These are phyloP conservation scores for Donacobius atricapilla DNA, from an alignment of 2,113 vertebrate genomes.

Conservation along the genomic window DNA sequence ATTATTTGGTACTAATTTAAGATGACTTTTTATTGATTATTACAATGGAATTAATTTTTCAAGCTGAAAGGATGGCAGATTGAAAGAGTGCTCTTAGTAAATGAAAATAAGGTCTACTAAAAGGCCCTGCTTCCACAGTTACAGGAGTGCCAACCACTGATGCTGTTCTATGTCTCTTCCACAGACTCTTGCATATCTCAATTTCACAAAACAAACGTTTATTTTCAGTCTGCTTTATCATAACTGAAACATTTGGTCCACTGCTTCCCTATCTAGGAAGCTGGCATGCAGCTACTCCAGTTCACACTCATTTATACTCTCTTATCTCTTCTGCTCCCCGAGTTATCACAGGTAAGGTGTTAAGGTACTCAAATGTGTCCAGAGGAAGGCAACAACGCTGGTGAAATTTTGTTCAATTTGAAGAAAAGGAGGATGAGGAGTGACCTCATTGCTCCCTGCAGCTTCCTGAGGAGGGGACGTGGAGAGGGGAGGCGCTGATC, in stretches of 20 bases:
- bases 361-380: background rate
- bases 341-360: background rate
- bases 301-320: background rate
- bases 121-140: background rate
- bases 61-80: constrained; percentile 10
- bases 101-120: background rate
- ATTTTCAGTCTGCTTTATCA: background rate
- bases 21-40: constrained; percentile 9
- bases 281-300: background rate
- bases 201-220: background rate
- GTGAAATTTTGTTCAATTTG: background rate
- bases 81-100: background rate
- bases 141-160: background rate
- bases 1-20: constrained; percentile 23
- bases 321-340: background rate
- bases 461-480: background rate
- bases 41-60: constrained; percentile 15
- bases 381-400: background rate
- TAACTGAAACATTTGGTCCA: background rate
- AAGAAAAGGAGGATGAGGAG: background rate
- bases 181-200: background rate
- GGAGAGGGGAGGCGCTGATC: background rate
- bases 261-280: background rate
- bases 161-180: background rate
- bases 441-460: background rate